phyloP scores from a whole-genome alignment of 2,888 invertebrate species.

The Andrena hattorfiana region DNA sequence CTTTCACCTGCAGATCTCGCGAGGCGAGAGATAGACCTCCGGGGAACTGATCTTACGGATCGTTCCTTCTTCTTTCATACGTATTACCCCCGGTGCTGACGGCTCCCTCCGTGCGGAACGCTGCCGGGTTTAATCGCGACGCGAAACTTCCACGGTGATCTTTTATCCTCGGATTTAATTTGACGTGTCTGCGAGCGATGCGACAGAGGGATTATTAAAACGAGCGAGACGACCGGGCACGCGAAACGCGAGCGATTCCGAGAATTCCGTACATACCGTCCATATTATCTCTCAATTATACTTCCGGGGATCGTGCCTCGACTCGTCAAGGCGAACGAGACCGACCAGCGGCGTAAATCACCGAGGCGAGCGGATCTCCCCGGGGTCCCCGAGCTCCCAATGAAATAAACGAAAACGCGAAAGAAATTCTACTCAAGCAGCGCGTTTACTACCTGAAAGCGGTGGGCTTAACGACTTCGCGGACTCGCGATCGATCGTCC shows the following conservation, averaged over 20 bases:
- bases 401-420: too few species aligned
- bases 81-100: too few species aligned
- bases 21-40: too few species aligned
- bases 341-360: background rate
- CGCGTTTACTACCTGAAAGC: background rate
- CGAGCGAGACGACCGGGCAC: slow-evolving; percentile 23
- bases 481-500: background rate
- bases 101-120: background rate
- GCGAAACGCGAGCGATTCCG: slow-evolving; percentile 14
- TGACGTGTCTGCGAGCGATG: slow-evolving; percentile 29
- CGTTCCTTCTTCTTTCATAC: too few species aligned
- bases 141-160: slow-evolving; percentile 13
- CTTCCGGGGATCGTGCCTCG: background rate
- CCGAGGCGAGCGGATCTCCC: too few species aligned
- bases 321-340: background rate
- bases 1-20: too few species aligned
- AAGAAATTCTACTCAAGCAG: background rate
- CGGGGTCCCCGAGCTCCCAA: too few species aligned
- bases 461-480: background rate
- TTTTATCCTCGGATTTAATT: slow-evolving; percentile 49
- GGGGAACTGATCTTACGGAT: too few species aligned
- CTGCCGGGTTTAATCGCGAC: slow-evolving; percentile 32
- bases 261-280: slow-evolving; percentile 40
- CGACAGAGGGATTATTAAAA: slow-evolving; percentile 47
- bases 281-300: slow-evolving; percentile 39